phyloP scores from a whole-genome alignment of 2,113 vertebrate species.

The Athene cunicularia region DNA sequence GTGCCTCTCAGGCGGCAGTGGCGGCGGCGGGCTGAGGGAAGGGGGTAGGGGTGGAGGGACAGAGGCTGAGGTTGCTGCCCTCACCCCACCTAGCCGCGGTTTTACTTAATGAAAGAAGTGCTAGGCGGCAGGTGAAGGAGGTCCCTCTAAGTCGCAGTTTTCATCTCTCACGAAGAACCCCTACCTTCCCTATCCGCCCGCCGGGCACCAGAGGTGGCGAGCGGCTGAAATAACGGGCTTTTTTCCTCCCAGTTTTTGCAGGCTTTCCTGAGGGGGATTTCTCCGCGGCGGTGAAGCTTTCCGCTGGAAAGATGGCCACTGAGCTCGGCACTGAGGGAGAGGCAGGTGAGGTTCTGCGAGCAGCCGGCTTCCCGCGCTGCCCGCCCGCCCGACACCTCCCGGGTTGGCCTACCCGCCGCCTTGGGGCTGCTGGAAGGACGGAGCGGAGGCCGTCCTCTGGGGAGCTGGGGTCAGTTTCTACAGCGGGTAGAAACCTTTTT shows the following conservation, averaged over 20 bases:
- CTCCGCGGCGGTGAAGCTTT: background rate
- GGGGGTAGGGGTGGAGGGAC: no score
- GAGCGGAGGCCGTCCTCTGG: background rate
- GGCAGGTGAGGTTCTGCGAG: background rate
- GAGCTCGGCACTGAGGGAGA: background rate
- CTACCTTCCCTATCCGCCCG: rapidly evolving
- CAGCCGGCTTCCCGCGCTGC: background rate
- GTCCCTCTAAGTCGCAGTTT: rapidly evolving
- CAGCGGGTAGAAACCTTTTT: background rate
- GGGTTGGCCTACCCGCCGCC: rapidly evolving
- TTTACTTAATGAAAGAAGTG: background rate
- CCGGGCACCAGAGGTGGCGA: background rate
- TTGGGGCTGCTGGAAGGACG: rapidly evolving
- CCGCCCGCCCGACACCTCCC: rapidly evolving
- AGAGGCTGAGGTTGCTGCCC: background rate
- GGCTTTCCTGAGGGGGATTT: background rate
- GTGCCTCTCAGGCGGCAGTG: background rate
- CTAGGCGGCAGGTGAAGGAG: background rate
- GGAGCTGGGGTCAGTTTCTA: rapidly evolving
- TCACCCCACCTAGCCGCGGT: no score
- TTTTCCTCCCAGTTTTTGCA: rapidly evolving
- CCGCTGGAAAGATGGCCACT: rapidly evolving
- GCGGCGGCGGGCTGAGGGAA: no score
- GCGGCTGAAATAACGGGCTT: background rate
- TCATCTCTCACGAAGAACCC: rapidly evolving